These are phyloP conservation scores for Beroe ovata DNA, from an alignment of 37 sponge, comb jelly and placozoan genomes.

Conservation along the genomic window DNA sequence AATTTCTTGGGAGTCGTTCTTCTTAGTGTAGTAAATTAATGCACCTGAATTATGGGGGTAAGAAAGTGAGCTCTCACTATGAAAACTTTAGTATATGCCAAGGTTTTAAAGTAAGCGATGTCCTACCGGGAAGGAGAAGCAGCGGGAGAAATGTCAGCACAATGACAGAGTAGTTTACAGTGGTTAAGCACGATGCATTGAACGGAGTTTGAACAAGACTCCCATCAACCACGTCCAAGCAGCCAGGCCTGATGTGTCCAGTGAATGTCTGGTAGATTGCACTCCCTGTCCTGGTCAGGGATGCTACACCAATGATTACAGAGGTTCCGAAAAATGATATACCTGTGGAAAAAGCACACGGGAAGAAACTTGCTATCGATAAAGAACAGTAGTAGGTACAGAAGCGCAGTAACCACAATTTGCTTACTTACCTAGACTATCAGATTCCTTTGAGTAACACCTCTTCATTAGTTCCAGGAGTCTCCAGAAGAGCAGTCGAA, in stretches of 20 bases:
- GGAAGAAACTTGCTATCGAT: too few relatives aligned
- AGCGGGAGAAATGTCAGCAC: conserved; percentile 19
- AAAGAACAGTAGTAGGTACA: too few relatives aligned
- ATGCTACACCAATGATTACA: conserved; percentile 29
- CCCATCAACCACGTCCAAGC: conserved; percentile 26
- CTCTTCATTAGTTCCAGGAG: conserved; percentile 38
- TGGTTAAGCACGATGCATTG: neutral
- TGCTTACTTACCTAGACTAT: conserved; percentile 6
- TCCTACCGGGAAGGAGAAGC: conserved; percentile 31
- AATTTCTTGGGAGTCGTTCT: neutral
- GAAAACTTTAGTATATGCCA: too few relatives aligned
- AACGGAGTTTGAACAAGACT: conserved; percentile 40
- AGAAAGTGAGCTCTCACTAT: too few relatives aligned
- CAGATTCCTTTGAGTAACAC: conserved; percentile 61
- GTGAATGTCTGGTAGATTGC: conserved; percentile 50
- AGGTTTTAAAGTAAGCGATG: too few relatives aligned
- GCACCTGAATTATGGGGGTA: too few relatives aligned
- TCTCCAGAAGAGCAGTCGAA: conserved; percentile 36
- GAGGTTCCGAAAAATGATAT: conserved; percentile 54
- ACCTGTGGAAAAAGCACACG: neutral
- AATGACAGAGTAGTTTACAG: conserved; percentile 27
- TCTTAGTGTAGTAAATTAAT: neutral
- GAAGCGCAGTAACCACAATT: too few relatives aligned
- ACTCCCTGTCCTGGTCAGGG: conserved; percentile 44
- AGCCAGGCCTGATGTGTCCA: neutral